Base-by-base conservation (phyloP, 2,888 invertebrate genomes). In the Hemithea aestivaria region DNA sequence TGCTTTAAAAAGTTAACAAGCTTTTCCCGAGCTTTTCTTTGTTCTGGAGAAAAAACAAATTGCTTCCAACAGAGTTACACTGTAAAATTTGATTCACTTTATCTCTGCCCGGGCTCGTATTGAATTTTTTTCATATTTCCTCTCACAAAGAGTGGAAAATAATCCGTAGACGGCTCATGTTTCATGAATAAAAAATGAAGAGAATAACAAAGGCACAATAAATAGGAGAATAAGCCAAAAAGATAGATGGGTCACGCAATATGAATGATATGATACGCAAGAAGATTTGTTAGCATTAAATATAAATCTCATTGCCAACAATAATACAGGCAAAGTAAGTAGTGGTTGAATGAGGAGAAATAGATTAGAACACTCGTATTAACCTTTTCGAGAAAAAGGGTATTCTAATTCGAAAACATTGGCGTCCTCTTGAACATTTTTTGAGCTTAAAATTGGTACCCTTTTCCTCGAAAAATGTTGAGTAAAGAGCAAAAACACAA, bases 1-100 rank as follows among this genome's bases (percentile, higher is more conserved):
- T 78, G 75, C 74, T 82, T 83, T 82, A 80, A 82, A 84, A 83
- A 83, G 79, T 82, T 83, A 82, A 83, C 82, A 80, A 82, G 81
- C 71, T 84, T 82, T 80, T 73, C 76, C 50, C 73, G 69, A 75
- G 76, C 68, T 81, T 82, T 77, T 73, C 80, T 77, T 81, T 83
- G 78, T 80, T 78, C 73, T 71, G 63, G 56, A 65, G 69, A 67
- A 70, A 44, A 76, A 81, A 74, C 76, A 74, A 75, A 80, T 79
- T 76, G 72, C 77, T 66, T 69, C 58, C 62, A 69, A 67, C 53
- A 59, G 57, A 62, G 58, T 56, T 55, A n/a, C 54, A 54, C 53
- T 52, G 53, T 56, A 62, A 56, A 56, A 57, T 59, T 58, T 61
- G 53, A 67, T 67, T 65, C 58, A 51, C 40, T 33, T 29, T 33